Conservation (phyloP, 2,888 invertebrate genomes). For the Tineola bisselliella region DNA sequence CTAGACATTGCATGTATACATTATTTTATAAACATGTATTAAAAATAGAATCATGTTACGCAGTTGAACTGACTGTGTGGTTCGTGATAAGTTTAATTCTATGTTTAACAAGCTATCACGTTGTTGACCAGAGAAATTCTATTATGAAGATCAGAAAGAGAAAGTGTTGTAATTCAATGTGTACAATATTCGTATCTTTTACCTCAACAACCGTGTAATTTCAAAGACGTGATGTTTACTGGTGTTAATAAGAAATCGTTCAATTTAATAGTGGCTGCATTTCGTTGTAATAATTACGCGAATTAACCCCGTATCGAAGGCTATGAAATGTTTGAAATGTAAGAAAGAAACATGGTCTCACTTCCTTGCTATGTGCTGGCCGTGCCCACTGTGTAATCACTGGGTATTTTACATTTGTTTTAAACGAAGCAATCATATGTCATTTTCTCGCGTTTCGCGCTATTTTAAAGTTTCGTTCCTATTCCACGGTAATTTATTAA, state of each 20-base stretch:
- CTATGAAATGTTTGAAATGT: conserved; percentile 6
- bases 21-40: no score
- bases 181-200: not conserved
- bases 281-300: conserved; percentile 1
- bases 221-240: conserved; percentile 8
- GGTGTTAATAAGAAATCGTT: conserved; percentile 6
- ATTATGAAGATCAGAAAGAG: not conserved
- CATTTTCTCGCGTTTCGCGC: conserved; percentile 50
- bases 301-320: conserved; percentile 8
- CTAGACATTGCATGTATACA: no score
- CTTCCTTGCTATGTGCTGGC: not conserved
- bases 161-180: not conserved
- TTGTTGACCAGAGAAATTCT: not conserved
- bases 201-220: not conserved
- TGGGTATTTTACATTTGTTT: conserved; percentile 37
- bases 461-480: conserved; percentile 25
- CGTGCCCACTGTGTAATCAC: conserved; percentile 16
- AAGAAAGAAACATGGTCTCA: conserved; percentile 9
- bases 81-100: no score
- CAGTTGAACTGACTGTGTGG: no score
- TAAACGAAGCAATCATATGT: conserved; percentile 51
- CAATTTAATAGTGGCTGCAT: conserved; percentile 8
- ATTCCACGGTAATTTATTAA: conserved; percentile 22
- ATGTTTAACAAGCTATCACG: not conserved
- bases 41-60: no score